Evolutionary conservation across 2,113 vertebrate genomes (phyloP).

Genomic region (Pterocles orientalis): DNA sequence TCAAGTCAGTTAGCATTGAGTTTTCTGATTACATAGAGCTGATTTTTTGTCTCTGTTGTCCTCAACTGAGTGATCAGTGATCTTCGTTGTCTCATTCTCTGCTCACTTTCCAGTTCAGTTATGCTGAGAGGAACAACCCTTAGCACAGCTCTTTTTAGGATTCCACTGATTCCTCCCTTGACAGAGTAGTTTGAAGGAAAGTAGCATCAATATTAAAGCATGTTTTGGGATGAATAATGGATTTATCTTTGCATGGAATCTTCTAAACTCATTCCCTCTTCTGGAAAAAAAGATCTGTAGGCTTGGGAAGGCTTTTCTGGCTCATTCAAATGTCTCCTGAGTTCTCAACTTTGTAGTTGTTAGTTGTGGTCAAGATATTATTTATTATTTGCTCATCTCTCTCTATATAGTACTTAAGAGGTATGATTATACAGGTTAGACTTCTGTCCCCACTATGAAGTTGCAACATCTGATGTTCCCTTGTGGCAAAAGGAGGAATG

Average conservation of each 20-base stretch:
- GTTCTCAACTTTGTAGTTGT: not conserved
- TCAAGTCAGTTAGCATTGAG: not conserved
- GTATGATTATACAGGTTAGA: not conserved
- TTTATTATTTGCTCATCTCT: not conserved
- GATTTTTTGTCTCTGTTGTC: not conserved
- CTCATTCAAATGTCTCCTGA: not conserved
- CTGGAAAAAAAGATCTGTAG: not conserved
- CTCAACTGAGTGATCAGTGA: not conserved
- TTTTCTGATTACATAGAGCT: not conserved
- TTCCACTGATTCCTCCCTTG: not conserved
- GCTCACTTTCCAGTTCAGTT: not conserved
- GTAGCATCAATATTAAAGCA: not conserved
- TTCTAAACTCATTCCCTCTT: not conserved
- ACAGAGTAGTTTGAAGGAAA: not conserved
- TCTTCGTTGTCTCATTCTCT: not conserved
- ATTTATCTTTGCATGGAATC: not conserved
- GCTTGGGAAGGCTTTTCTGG: not conserved
- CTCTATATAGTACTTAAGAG: not conserved
- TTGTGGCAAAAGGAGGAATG: not conserved
- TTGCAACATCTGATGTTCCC: not conserved
- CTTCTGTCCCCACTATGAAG: not conserved
- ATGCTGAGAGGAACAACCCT: not conserved
- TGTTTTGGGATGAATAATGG: not conserved
- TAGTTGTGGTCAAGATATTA: not conserved
- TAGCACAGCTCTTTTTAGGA: not conserved